Percentiles rank a stretch among this genome's conserved stretches.
Evolutionary conservation across 2,888 invertebrate genomes (phyloP).

Genomic region (Galeopsomyia nigrocyanea): DNA sequence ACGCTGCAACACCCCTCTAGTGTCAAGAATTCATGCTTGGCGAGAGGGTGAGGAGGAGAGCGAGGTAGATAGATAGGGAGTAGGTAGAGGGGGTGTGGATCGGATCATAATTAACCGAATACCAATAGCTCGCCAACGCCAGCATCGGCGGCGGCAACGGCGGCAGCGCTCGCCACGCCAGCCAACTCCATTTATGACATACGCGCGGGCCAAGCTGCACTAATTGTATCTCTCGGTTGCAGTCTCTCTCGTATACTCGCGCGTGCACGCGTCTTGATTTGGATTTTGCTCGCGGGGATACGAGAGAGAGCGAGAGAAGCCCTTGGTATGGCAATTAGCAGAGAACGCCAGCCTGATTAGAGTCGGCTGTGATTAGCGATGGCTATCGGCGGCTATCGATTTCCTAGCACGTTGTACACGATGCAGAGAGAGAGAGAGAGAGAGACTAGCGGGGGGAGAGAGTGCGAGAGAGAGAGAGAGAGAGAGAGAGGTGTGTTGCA

Average conservation of each 20-base stretch:
- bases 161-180: too few species aligned
- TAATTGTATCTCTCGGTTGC: too few species aligned
- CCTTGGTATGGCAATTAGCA: conserved; percentile 44
- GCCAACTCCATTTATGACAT: neutral
- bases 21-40: conserved; percentile 67
- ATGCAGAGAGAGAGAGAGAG: neutral
- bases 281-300: conserved; percentile 3
- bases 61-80: conserved; percentile 28
- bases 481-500: conserved; percentile 53
- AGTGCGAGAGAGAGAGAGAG: conserved; percentile 42
- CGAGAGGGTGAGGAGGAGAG: conserved; percentile 18
- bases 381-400: conserved; percentile 39
- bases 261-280: neutral
- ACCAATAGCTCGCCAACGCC: conserved; percentile 58
- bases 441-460: neutral
- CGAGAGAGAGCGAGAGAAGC: conserved; percentile 3
- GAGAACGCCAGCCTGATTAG: conserved; percentile 31
- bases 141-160: too few species aligned
- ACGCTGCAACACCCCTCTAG: conserved; percentile 64
- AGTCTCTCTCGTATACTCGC: too few species aligned
- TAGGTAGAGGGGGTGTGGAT: neutral
- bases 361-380: conserved; percentile 43
- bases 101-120: conserved; percentile 68
- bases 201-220: neutral
- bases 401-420: conserved; percentile 16